phyloP scores from a whole-genome alignment of 2,113 vertebrate genomes.

The Anarrhichthys ocellatus region DNA sequence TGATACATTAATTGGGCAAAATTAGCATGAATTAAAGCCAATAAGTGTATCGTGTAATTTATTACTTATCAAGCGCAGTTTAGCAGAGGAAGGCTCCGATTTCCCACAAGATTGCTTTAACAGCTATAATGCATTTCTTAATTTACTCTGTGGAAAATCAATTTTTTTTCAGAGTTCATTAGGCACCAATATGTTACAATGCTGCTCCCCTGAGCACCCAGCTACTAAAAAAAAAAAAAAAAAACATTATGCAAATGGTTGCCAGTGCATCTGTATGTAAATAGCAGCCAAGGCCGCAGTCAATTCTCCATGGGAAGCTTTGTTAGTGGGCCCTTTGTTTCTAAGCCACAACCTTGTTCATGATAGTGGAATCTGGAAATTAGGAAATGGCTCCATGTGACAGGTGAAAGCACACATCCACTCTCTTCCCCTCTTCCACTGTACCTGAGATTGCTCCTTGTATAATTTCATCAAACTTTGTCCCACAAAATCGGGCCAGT shows the following conservation, averaged over 20 bases:
- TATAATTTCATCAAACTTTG: slow-evolving; percentile 29
- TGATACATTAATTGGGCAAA: slow-evolving; percentile 99
- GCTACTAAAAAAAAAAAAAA: slow-evolving; percentile 98
- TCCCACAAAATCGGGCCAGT: not conserved
- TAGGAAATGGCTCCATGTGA: slow-evolving; percentile 58
- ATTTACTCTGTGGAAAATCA: slow-evolving; percentile 99
- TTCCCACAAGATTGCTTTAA: slow-evolving; percentile 99
- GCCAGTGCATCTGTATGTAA: slow-evolving; percentile 94
- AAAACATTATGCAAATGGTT: slow-evolving; percentile 99
- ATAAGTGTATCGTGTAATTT: slow-evolving; percentile 99
- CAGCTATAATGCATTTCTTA: slow-evolving; percentile 99
- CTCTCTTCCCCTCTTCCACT: slow-evolving; percentile 5
- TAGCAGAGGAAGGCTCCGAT: slow-evolving; percentile 96
- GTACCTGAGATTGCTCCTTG: slow-evolving; percentile 35
- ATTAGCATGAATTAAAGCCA: slow-evolving; percentile 99
- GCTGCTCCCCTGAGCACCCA: slow-evolving; percentile 93
- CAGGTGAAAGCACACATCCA: slow-evolving; percentile 57
- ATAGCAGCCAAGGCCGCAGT: slow-evolving; percentile 93
- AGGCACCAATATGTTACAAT: slow-evolving; percentile 99
- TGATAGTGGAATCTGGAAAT: slow-evolving; percentile 69
- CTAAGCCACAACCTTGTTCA: slow-evolving; percentile 68
- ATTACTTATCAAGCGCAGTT: slow-evolving; percentile 99
- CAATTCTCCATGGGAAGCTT: slow-evolving; percentile 89
- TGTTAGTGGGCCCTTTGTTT: slow-evolving; percentile 86
- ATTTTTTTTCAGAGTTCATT: slow-evolving; percentile 99